Evolutionary conservation across 92 coral and sea anemone genomes (phyloP).

Genomic region (Zoanthus gigantus): DNA sequence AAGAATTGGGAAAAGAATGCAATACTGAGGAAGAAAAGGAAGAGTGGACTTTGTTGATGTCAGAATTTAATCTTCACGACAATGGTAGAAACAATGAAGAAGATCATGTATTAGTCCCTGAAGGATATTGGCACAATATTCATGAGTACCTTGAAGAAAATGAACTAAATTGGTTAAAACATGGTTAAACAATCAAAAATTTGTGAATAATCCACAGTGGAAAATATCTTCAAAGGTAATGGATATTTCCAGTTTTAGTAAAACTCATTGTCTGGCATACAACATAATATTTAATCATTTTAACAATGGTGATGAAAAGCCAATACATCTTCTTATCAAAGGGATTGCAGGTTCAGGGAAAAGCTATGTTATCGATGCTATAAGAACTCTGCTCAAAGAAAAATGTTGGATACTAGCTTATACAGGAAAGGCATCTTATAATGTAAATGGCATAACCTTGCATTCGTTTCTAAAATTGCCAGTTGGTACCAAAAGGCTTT

Average conservation of each 20-base stretch:
- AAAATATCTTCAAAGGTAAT: conserved; percentile 33
- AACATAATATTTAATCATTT: conserved; percentile 41
- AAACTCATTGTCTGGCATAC: conserved; percentile 47
- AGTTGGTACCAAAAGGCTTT: conserved; percentile 18
- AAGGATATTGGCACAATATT: conserved; percentile 56
- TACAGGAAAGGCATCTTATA: too few species aligned
- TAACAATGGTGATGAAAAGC: conserved; percentile 28
- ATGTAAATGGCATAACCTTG: conserved; percentile 47
- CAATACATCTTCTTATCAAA: conserved; percentile 50
- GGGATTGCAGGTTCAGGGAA: conserved; percentile 38
- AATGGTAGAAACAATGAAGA: conserved; percentile 19
- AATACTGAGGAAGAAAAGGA: conserved; percentile 36
- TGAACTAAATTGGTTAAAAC: conserved; percentile 45
- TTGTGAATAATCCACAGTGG: conserved; percentile 48
- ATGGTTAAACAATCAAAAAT: conserved; percentile 50
- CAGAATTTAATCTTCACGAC: conserved; percentile 51
- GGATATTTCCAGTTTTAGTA: conserved; percentile 52
- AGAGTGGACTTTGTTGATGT: conserved; percentile 43
- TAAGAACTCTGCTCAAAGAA: too few species aligned
- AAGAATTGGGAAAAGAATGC: neutral
- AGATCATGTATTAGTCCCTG: conserved; percentile 31
- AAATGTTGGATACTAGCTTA: too few species aligned
- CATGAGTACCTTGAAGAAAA: conserved; percentile 47
- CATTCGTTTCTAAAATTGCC: conserved; percentile 66
- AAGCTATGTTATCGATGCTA: too few species aligned